Evolutionary conservation across 1,140 invertebrate species (phyloP), one percentile per base, ranked within the genome.

Genomic region (Drosophila watanabei): DNA sequence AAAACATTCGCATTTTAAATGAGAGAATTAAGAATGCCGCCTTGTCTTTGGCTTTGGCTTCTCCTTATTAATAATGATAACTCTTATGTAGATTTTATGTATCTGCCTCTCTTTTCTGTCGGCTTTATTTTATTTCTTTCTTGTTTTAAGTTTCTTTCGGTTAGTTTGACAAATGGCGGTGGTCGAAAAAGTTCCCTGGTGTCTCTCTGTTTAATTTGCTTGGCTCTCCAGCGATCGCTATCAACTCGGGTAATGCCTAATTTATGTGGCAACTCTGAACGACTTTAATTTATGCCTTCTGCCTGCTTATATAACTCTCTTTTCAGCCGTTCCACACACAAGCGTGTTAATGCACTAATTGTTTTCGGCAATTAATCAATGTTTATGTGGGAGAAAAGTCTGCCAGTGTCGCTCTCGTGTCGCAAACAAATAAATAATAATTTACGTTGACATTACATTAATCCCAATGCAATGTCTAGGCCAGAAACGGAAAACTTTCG

Each of bases 351-450:
- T 82, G 75, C 82, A 89, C 85, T 90, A 92, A 92, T 92, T 92
- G 89, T 92, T 89, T 92, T 80, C 61, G 79, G 82, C 89, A 90
- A 92, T 92, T 92, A 92, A 92, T 92, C 89, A 92, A 90, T 82
- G 82, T 92, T 92, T 92, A 92, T 91, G 87, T 88, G 85, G 82
- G 82, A 86, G 81, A 49, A 73, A 48, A 54, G 66, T 78, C 77
- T 33, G 66, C 60, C 69, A 10, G 30, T 64, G 54, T 64, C 75
- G 54, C 51, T 73, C 43, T 77, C 80, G 82, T 78, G 86, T 56
- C 37, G 37, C 68, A 69, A 77, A 48, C 78, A 78, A 68, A 86
- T 85, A 85, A 85, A 79, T 85, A 89, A 80, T 89, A 89, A 79
- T 89, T 89, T 66, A 81, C 70, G 51, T 89, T 82, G 77, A 85